Base-by-base conservation (phyloP, 2,888 invertebrate species). In the Polyommatus iphigenia region DNA sequence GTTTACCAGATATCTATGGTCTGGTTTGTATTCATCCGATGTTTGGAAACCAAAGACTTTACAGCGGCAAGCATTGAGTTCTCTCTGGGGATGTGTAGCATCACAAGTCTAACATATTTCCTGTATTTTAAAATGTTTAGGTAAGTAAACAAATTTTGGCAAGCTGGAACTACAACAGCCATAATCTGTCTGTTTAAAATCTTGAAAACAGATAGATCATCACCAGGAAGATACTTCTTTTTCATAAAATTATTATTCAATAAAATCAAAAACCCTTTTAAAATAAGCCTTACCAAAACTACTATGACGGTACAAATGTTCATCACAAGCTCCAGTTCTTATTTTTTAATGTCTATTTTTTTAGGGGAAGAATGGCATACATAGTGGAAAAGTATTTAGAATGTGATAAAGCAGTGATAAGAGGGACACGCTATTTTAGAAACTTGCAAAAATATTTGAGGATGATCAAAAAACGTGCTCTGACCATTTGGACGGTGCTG, bases 11-110 rank as follows among this genome's bases (percentile, higher is more conserved):
- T 89, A 36, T 88, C 87, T 1, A 84, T 84, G 80, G 1, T 84
- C 7, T 90, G 89, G 89, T 87, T 86, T 79, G 82, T 87, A 3
- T 85, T 87, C 78, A 82, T 83, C 79, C 81, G 82, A 8, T 85
- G 85, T 50, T 80, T 79, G 5, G 81, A 85, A 78, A 85, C 85
- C 0, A 85, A 86, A 0, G 85, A 88, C 78, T 77, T 85, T 29
- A 79, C 84, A 0, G 80, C 82, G 0, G 85, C 85, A 0, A 83
- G 86, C 79, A 80, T 88, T 0, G 84, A 84, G 36, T 81, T 90
- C 75, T 88, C 90, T 0, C 81, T 90, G 0, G 85, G 81, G 10
- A 81, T 85, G n/a, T 82, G 85, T 79, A 89, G 87, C 71, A 83
- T 86, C 57, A 86, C 88, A 0, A 82, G 24, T 13, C 62, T 62